Base-by-base conservation (phyloP, 2,113 vertebrate species). In the Fulica atra region DNA sequence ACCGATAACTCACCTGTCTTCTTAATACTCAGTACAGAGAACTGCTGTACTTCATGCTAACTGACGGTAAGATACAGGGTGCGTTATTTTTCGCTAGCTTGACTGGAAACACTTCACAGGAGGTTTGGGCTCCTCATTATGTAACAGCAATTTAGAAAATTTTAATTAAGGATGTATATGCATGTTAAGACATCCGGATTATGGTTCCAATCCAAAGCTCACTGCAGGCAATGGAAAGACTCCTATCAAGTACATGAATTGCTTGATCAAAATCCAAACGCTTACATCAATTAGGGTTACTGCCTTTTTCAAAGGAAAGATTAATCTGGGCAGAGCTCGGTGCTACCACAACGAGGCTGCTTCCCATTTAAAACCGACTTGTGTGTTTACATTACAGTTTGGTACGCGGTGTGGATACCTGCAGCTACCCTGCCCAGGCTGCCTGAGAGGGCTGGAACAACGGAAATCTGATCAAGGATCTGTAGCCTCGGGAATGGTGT, bases 101-200 rank as follows among this genome's bases (percentile, higher is more conserved):
- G 93, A 88, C 77, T 81, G 74, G 77, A 88, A 94, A 92, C 61
- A 69, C 83, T 94, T 96, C 73, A 93, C 12, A 7, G 65, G 65
- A 93, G 48, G 53, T 84, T 93, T 94, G 73, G 53, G 28, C 94
- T 97, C 80, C 83, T 96, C 81, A 61, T 94, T 95, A 97, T 81
- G 57, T 91, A 92, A 92, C 65, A 93, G 65, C 65, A 95, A 89
- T 93, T 94, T 93, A 84, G 50, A 89, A 93, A 76, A 50, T 87
- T 89, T 96, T 93, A 88, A 97, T 93, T 89, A 94, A 66, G 83
- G 81, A 88, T 20, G 5, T 81, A 79, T 79, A 90, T 69, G 90
- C 77, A 89, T 84, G 88, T 50, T 50, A 50, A 94, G 72, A 86
- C 81, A 57, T 79, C 77, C 11, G 2, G 81, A 84, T 91, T 91